phyloP scores from a whole-genome alignment of 92 coral and sea anemone species.

The Pocillopora grandis region DNA sequence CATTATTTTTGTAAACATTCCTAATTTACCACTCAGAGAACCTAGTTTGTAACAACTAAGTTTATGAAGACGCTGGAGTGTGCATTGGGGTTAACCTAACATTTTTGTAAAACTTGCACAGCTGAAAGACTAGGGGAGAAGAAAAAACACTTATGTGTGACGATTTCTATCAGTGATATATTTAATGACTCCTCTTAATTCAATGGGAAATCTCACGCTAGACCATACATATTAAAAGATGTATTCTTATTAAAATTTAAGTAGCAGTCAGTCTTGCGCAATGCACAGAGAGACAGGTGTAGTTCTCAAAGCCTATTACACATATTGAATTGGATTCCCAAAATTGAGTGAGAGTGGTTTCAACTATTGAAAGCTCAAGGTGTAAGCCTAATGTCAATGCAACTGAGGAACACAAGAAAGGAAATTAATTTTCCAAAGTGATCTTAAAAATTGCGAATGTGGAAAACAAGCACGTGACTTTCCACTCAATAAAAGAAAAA shows the following conservation, averaged over 20 bases:
- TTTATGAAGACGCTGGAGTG: not conserved
- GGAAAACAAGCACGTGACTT: no score
- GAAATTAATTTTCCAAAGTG: not conserved
- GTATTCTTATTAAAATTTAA: not conserved
- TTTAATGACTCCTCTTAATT: not conserved
- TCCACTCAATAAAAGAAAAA: no score
- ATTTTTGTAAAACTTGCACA: not conserved
- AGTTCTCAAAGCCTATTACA: not conserved
- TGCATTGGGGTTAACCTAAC: conserved; percentile 26
- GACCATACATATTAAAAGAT: not conserved
- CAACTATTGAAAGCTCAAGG: not conserved
- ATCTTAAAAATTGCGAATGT: not conserved
- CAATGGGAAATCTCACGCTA: conserved; percentile 30
- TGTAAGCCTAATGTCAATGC: not conserved
- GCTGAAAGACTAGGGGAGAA: not conserved
- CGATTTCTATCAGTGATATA: not conserved
- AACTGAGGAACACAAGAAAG: no score
- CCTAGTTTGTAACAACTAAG: not conserved
- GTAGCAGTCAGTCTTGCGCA: conserved; percentile 6
- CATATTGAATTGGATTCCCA: not conserved
- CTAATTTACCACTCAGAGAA: conserved; percentile 4
- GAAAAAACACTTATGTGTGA: not conserved
- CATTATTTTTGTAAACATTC: conserved; percentile 23
- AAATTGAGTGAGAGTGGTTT: conserved; percentile 15
- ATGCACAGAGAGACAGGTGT: conserved; percentile 16